Evolutionary conservation across 2,888 invertebrate species (phyloP).

Genomic region (Mimumesa dahlbomi): DNA sequence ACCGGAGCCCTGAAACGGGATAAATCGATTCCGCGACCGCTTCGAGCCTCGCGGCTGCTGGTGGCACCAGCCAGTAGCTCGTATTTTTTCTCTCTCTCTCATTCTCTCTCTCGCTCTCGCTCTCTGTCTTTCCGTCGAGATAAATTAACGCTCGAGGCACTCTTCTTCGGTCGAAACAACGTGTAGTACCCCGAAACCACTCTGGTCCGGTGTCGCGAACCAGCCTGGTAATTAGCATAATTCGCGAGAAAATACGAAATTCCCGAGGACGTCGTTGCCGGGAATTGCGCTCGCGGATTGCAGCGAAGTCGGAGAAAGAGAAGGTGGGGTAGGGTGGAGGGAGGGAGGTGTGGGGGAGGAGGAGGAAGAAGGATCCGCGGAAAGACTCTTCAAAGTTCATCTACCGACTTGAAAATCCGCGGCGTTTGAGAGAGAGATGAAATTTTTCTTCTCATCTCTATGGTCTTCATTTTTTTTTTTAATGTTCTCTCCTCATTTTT

Average conservation of each 20-base stretch:
- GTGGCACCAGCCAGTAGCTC: conserved; percentile 5
- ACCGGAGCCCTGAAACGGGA: conserved; percentile 36
- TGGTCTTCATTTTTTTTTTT: too few relatives aligned
- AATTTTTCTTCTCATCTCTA: conserved; percentile 26
- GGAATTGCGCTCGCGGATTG: conserved; percentile 36
- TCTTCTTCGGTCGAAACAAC: conserved; percentile 49
- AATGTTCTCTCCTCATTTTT: too few relatives aligned
- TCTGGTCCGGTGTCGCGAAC: conserved; percentile 28
- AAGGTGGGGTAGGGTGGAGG: too few relatives aligned
- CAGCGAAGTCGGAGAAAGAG: too few relatives aligned
- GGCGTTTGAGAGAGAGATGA: conserved; percentile 27
- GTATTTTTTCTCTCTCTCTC: conserved; percentile 1
- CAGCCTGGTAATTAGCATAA: conserved; percentile 62
- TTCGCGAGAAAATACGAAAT: conserved; percentile 58
- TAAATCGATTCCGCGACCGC: conserved; percentile 58
- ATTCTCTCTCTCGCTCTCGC: too few relatives aligned
- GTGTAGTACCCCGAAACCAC: conserved; percentile 43
- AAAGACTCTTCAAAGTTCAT: conserved; percentile 51
- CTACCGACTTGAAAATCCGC: conserved; percentile 44
- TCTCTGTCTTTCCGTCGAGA: conserved; percentile 19
- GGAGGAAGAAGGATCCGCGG: conserved; percentile 33
- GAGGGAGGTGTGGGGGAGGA: conserved; percentile 19
- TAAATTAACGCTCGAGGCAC: conserved; percentile 50
- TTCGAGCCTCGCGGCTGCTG: conserved; percentile 1
- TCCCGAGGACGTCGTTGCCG: conserved; percentile 25